Percentiles rank a stretch among this genome's conserved stretches.
Conservation (phyloP, 2,888 invertebrate species). For the Glaucopsyche alexis region DNA sequence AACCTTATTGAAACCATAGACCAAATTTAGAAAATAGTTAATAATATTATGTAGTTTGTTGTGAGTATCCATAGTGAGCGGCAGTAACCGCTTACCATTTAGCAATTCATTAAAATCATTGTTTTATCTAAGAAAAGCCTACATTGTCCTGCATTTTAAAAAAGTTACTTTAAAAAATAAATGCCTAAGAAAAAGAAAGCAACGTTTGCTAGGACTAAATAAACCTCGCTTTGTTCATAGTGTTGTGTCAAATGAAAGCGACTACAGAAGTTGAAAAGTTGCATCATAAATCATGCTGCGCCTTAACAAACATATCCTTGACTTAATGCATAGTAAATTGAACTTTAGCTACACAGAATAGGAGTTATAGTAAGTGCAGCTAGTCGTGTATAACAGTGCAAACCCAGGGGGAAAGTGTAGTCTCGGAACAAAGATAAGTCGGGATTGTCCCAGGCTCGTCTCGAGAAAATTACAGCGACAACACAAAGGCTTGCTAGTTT, state of each 20-base stretch:
- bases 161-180: conserved; percentile 8
- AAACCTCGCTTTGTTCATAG: conserved; percentile 53
- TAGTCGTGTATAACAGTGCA: conserved; percentile 44
- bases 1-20: too few relatives aligned
- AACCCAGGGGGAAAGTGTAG: conserved; percentile 74
- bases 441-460: conserved; percentile 70
- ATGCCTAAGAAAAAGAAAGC: conserved; percentile 6
- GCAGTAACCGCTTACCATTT: too few relatives aligned
- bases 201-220: conserved; percentile 40
- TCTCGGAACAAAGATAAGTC: conserved; percentile 75
- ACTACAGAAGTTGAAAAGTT: conserved; percentile 70
- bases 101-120: too few relatives aligned
- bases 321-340: conserved; percentile 36
- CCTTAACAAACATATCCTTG: conserved; percentile 41
- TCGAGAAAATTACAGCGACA: conserved; percentile 69
- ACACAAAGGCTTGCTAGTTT: conserved; percentile 58
- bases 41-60: too few relatives aligned
- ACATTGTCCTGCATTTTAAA: background rate
- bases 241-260: conserved; percentile 68
- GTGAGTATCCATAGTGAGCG: too few relatives aligned
- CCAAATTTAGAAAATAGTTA: too few relatives aligned
- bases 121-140: background rate
- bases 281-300: conserved; percentile 62
- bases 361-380: conserved; percentile 39
- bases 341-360: conserved; percentile 38